Evolutionary conservation across 2,113 vertebrate species (phyloP).

Genomic region (Benthochromis sp.): DNA sequence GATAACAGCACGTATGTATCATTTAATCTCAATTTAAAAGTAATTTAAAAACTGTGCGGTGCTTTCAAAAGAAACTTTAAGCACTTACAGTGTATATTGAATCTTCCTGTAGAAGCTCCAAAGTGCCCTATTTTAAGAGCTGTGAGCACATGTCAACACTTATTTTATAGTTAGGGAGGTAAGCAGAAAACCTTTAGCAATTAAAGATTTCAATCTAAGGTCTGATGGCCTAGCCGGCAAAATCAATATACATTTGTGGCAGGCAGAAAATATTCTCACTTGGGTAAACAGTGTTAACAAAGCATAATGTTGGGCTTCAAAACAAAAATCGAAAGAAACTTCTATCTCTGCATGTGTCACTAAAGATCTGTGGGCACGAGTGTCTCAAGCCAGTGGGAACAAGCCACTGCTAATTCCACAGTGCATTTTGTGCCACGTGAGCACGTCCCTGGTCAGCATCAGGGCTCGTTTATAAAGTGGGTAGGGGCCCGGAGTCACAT

Average conservation of each 20-base stretch:
- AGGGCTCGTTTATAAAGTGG: slow-evolving; percentile 54
- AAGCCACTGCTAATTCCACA: not conserved
- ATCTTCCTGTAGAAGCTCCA: not conserved
- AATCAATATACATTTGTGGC: slow-evolving; percentile 30
- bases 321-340: not conserved
- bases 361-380: not conserved
- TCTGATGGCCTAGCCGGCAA: not conserved
- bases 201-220: slow-evolving; percentile 29
- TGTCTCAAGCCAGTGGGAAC: not conserved
- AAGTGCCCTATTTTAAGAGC: not conserved
- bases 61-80: not conserved
- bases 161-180: not conserved
- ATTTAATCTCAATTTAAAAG: not conserved
- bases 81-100: not conserved
- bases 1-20: not conserved
- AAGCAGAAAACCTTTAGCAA: slow-evolving; percentile 29
- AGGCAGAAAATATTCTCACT: not conserved
- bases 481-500: slow-evolving; percentile 19
- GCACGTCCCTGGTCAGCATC: not conserved
- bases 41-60: not conserved
- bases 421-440: slow-evolving; percentile 23
- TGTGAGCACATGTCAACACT: not conserved
- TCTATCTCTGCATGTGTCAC: not conserved
- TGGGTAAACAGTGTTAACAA: not conserved
- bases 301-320: not conserved